Evolutionary conservation across 2,888 invertebrate species (phyloP), one percentile per base, ranked within the genome.

Genomic region (Suillia variegata): DNA sequence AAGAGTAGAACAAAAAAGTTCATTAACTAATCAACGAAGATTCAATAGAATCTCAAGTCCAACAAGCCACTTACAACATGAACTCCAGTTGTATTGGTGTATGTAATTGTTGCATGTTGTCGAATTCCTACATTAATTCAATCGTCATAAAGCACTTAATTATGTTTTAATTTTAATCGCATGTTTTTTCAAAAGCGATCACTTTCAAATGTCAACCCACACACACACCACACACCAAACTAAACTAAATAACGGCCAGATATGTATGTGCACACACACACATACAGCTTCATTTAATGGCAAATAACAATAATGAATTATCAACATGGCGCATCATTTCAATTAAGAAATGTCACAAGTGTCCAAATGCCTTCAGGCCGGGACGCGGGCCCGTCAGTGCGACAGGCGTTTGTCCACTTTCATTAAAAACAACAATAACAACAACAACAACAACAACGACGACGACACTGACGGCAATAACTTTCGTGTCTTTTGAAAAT

Each of bases 311-410:
- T 73, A 74, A 74, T 72, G 73, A 70, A 75, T 73, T 73, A 75
- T 73, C 75, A 73, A 74, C 68, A 75, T 74, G 75, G 71, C 71
- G 71, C 73, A 75, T 73, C 73, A 75, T 73, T 73, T 73, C 75
- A 75, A 73, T 73, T 73, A 75, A 74, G 74, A 74, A 74, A 75
- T 73, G 72, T 73, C 75, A 72, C 72, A 72, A 70, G 64, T 67
- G 73, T 68, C 75, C 71, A 66, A 73, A 60, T 73, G 72, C 61
- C 60, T 65, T 22, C 26, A 15, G 38, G 12, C 57, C 17, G 15
- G 15, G 13, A 45, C 26, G 47, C 26, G 12, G 38, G 12, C 57
- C 17, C 24, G 15, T 20, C 52, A 45, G 47, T 20, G 20, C 20
- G 17, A 13, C 10, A 38, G 45, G 6, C 45, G 17, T 45, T 13